Base-by-base conservation (phyloP, 2,888 invertebrate genomes). In the Nasonovia ribisnigri region DNA sequence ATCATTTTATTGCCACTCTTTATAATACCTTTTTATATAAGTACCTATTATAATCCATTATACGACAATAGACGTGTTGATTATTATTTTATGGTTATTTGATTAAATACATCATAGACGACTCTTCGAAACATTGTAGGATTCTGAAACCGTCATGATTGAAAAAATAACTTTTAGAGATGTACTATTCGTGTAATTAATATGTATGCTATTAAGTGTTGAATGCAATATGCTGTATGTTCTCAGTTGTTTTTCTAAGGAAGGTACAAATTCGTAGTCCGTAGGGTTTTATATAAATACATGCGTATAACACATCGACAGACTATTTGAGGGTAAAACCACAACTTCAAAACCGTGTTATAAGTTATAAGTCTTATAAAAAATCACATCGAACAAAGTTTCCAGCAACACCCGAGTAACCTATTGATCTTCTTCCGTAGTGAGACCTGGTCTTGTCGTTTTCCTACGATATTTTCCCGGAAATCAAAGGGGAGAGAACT, bases 401-500 rank as follows among this genome's bases (percentile, higher is more conserved):
- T 90, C 13, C 36, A 42, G 46, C 29, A 42, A 54, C 43, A 20
- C 84, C 24, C 46, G 57, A 91, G 16, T 8, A 43, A 91, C 36
- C 51, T 90, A 91, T 91, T 46, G 84, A 91, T 91, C 91, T 43
- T 43, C 43, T 29, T 43, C 77, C 13, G 77, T 48, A 36, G 42
- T 36, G 60, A 57, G 42, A 89, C 60, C 89, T 16, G 91, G 54
- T 54, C 42, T 43, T 91, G 91, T 42, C 43, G 54, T 86, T 91
- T 86, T 43, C 20, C 42, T 1, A 29, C 86, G 24, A 46, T 43
- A 43, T 84, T 91, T 67, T n/a, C 13, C 46, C n/a, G 86, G 54
- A 91, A 91, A 86, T 91, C 91, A 86, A 86, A 57, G 3, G n/a
- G 54, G 43, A 84, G 51, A 90, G 48, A 43, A 51, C 54, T 16